phyloP scores from a whole-genome alignment of 2,888 invertebrate species.

The Deroplatys truncata region DNA sequence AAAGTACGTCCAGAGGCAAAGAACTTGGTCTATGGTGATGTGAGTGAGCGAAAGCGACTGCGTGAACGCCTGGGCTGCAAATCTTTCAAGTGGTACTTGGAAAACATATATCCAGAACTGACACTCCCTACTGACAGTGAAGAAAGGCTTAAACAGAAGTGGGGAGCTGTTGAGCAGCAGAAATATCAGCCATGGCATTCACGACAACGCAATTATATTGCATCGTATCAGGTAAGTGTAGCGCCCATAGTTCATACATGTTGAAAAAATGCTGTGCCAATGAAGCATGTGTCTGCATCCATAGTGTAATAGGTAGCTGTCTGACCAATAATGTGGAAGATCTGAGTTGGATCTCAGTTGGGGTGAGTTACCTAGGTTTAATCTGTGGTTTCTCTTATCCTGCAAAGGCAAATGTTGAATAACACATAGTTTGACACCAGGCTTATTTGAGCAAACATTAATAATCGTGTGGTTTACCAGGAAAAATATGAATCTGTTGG shows the following conservation, averaged over 20 bases:
- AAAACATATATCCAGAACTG: conserved; percentile 79
- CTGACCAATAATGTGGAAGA: too few relatives aligned
- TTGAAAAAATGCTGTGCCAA: too few relatives aligned
- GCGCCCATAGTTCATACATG: not conserved
- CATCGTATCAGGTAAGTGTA: conserved; percentile 38
- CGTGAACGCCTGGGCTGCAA: conserved; percentile 73
- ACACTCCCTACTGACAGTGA: conserved; percentile 56
- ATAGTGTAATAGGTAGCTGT: too few relatives aligned
- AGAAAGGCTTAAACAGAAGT: conserved; percentile 53
- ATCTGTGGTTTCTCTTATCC: too few relatives aligned
- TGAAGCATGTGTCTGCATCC: too few relatives aligned
- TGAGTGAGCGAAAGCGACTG: conserved; percentile 67
- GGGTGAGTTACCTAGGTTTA: too few relatives aligned
- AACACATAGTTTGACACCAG: too few relatives aligned
- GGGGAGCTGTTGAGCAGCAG: conserved; percentile 56
- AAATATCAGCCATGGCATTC: conserved; percentile 80
- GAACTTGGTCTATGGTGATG: conserved; percentile 64
- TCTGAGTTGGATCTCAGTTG: too few relatives aligned
- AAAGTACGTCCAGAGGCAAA: conserved; percentile 56
- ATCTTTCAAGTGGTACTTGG: conserved; percentile 83
- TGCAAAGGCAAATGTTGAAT: too few relatives aligned
- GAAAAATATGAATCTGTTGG: too few relatives aligned
- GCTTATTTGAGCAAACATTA: too few relatives aligned
- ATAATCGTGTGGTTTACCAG: too few relatives aligned
- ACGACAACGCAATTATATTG: conserved; percentile 45